A percentile compares a stretch with the other conserved stretches of the same genome.
phyloP scores from a whole-genome alignment of 1,140 invertebrate genomes.

The Micrasema longulum region DNA sequence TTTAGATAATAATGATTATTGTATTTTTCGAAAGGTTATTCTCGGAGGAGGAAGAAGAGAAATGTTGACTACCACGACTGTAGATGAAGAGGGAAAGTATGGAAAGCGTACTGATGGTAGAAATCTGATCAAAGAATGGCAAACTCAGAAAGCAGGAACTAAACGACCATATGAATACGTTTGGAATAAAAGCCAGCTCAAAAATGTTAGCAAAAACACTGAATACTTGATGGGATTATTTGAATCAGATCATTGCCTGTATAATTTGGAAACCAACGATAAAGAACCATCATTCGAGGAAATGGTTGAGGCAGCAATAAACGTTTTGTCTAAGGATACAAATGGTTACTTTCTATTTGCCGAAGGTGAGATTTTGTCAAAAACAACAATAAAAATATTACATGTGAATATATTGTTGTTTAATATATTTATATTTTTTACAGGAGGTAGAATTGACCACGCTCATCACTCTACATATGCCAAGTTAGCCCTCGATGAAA shows the following conservation, averaged over 20 bases:
- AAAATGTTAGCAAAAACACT: constrained; percentile 57
- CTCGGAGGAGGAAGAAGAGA: constrained; percentile 75
- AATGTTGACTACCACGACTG: constrained; percentile 66
- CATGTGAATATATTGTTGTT: not conserved
- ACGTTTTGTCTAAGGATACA: constrained; percentile 75
- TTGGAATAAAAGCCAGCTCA: constrained; percentile 70
- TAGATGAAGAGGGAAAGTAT: constrained; percentile 64
- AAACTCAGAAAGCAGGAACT: constrained; percentile 56
- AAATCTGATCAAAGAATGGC: constrained; percentile 68
- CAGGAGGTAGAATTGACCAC: constrained; percentile 73
- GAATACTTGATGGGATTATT: constrained; percentile 68
- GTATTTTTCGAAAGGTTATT: constrained; percentile 66
- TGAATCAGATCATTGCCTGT: constrained; percentile 67
- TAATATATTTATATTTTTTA: not conserved
- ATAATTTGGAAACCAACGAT: constrained; percentile 69
- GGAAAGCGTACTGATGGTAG: constrained; percentile 67
- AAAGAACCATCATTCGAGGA: constrained; percentile 77
- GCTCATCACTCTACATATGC: constrained; percentile 73
- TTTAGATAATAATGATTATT: too few relatives aligned
- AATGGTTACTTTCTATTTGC: constrained; percentile 80
- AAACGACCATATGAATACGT: constrained; percentile 69
- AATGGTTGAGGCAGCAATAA: constrained; percentile 85
- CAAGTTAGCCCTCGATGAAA: constrained; percentile 72
- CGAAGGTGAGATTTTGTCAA: constrained; percentile 71
- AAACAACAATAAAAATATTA: constrained; percentile 59